Conservation (phyloP, 2,797 vertebrate species). For the Helostoma temminkii region DNA sequence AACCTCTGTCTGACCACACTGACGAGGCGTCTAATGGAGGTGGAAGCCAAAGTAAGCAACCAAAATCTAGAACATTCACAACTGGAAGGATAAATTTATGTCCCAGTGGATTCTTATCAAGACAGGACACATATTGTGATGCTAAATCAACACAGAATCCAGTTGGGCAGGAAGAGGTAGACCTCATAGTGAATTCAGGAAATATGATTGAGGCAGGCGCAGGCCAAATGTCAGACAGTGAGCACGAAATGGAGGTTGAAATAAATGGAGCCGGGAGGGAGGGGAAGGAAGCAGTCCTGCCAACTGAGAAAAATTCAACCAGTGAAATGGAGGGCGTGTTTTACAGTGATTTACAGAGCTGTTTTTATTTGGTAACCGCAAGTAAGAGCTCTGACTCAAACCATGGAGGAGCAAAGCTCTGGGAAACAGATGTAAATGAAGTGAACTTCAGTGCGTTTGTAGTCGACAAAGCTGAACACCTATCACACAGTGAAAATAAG, state of each 20-base stretch:
- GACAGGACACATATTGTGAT: slow-evolving; percentile 3
- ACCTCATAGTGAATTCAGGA: background rate
- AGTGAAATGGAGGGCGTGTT: slow-evolving; percentile 1
- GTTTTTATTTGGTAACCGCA: background rate
- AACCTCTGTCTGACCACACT: background rate
- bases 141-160: background rate
- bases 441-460: background rate
- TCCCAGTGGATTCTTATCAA: slow-evolving; percentile 4
- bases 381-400: background rate
- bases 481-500: background rate
- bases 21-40: slow-evolving; percentile 21
- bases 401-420: background rate
- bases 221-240: background rate
- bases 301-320: background rate
- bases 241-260: background rate
- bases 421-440: background rate
- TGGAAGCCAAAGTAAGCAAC: slow-evolving; percentile 1
- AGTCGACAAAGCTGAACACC: slow-evolving; percentile 5
- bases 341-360: background rate
- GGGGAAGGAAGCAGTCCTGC: background rate
- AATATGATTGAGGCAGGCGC: background rate
- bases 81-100: background rate
- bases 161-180: background rate
- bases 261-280: background rate
- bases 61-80: slow-evolving; percentile 2